These are phyloP conservation scores for Onychostoma macrolepis DNA, from an alignment of 2,113 vertebrate genomes.

Conservation along the genomic window DNA sequence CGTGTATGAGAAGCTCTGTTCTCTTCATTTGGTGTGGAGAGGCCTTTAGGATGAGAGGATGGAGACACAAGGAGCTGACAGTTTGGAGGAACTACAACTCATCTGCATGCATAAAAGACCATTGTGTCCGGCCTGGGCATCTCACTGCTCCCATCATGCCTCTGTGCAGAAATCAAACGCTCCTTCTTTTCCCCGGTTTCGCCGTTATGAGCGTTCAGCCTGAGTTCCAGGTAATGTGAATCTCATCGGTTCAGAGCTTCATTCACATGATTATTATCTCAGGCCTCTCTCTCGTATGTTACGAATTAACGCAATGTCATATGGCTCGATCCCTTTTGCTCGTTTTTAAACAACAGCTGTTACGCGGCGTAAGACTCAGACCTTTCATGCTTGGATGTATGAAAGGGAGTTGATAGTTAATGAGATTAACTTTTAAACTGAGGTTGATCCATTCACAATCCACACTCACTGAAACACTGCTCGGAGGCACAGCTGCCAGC, in stretches of 20 bases:
- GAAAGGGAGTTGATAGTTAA: not conserved
- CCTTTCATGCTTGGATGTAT: not conserved
- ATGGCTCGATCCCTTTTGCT: not conserved
- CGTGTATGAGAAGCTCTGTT: not conserved
- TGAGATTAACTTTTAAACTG: constrained; percentile 3
- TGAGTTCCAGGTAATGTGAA: not conserved
- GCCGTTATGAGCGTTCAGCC: not conserved
- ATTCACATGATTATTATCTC: not conserved
- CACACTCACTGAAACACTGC: not conserved
- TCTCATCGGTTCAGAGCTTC: not conserved
- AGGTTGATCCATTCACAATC: constrained; percentile 41
- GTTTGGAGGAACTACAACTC: constrained; percentile 80
- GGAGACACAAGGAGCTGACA: constrained; percentile 73
- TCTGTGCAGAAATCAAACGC: constrained; percentile 85
- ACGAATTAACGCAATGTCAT: not conserved
- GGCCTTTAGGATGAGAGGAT: constrained; percentile 51
- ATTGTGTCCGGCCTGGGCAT: constrained; percentile 85
- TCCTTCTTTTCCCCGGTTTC: constrained; percentile 60
- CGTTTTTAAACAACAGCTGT: not conserved
- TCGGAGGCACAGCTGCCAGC: not conserved
- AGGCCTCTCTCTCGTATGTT: not conserved
- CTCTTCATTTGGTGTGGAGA: constrained; percentile 61
- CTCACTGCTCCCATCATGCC: constrained; percentile 71
- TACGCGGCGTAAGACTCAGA: not conserved
- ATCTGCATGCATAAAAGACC: constrained; percentile 78